Base-by-base conservation (phyloP, 37 sponge, comb jelly and placozoan genomes). In the Lycopodina hypogea region DNA sequence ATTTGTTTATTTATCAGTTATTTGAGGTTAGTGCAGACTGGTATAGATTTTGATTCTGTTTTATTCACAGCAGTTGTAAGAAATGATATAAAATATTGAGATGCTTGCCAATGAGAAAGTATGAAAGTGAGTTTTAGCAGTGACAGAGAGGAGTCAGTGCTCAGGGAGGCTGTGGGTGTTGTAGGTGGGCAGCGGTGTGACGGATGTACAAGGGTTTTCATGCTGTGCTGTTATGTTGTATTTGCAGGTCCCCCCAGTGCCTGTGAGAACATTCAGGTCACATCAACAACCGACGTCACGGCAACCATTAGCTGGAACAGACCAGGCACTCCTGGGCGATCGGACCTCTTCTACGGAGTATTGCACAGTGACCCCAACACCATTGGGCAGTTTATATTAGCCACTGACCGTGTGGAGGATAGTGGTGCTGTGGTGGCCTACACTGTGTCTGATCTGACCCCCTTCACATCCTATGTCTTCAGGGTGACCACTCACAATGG, bases 401-500 rank as follows among this genome's bases (percentile, higher is more conserved):
- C n/a, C 4, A 42, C 29, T 24, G 71, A 41, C 23, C 22, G n/a
- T 24, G 48, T 70, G 2, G 35, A 9, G 15, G 71, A 70, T 24
- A 37, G 50, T 42, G 48, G 24, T 2, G 23, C 2, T 26, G 29
- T 11, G 23, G 50, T 70, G 28, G 9, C 14, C 9, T 65, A 32
- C 11, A 12, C 12, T 30, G 66, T 65, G 30, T 65, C 66, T 65
- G 48, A 9, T 9, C n/a, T 70, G 23, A 11, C 2, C 7, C 48
- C 71, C 21, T 42, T 48, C 50, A 70, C 71, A 7, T 26, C 42
- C 1, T 70, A 70, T 48, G 2, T 42, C 12, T 11, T 70, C 15
- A 70, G n/a, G n/a, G 71, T 70, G 48, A 50, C 71, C 50, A 48
- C 71, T 24, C 71, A 70, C 50, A 70, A 70, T 70, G 71, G 71